phyloP scores from a whole-genome alignment of 2,888 invertebrate genomes.

The Drepanosiphum platanoidis region DNA sequence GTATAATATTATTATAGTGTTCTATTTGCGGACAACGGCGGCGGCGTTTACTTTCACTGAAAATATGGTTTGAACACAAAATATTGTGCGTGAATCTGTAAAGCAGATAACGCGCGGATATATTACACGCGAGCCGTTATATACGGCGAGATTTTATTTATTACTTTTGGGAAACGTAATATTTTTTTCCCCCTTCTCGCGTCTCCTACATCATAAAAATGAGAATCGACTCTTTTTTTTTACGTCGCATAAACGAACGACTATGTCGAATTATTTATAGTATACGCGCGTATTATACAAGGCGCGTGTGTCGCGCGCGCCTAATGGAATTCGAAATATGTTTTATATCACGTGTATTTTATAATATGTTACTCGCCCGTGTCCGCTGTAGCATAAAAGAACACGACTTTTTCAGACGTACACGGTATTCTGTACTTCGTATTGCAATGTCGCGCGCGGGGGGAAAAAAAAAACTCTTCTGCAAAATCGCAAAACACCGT shows the following conservation, averaged over 20 bases:
- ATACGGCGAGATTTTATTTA: neutral
- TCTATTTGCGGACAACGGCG: neutral
- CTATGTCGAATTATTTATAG: too few relatives aligned
- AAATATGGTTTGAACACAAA: neutral
- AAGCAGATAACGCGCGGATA: neutral
- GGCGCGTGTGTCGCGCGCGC: neutral
- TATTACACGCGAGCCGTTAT: too few relatives aligned
- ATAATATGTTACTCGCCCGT: neutral
- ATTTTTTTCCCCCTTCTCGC: too few relatives aligned
- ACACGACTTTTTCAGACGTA: neutral
- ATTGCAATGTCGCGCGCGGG: too few relatives aligned
- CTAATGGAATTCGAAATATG: neutral
- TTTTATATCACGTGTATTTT: too few relatives aligned
- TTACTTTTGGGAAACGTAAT: neutral
- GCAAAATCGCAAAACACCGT: too few relatives aligned
- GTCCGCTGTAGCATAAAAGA: neutral
- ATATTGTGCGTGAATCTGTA: neutral
- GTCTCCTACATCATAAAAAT: neutral
- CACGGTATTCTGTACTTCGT: too few relatives aligned
- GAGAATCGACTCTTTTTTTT: neutral
- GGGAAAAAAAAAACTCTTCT: neutral
- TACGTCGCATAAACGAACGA: neutral
- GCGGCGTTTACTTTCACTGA: neutral
- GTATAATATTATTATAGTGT: neutral
- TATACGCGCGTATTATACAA: neutral